Conservation (phyloP, 2,113 vertebrate species). For the Zapus hudsonius region DNA sequence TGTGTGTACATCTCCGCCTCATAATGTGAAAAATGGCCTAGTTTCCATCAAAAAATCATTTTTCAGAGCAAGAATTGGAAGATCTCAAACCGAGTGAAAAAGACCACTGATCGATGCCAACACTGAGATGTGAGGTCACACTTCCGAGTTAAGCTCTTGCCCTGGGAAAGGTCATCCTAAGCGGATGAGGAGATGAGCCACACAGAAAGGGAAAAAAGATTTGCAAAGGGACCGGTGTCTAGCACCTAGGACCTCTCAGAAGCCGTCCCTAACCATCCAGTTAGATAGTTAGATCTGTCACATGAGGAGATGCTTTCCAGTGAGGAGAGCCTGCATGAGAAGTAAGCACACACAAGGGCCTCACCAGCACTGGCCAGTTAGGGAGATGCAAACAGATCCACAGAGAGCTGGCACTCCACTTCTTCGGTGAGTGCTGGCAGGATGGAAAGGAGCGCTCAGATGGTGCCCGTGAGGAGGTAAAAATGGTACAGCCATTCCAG, state of each 20-base stretch:
- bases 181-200: background rate
- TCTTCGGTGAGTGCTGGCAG: background rate
- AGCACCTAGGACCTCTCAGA: background rate
- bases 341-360: background rate
- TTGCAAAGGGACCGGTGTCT: background rate
- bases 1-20: background rate
- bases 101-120: background rate
- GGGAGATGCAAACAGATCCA: background rate
- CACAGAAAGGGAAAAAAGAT: background rate
- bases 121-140: background rate
- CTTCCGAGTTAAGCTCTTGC: background rate
- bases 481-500: background rate
- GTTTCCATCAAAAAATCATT: background rate
- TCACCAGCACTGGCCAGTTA: background rate
- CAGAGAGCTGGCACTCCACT: background rate
- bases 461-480: background rate
- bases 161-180: background rate
- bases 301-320: background rate
- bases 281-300: background rate
- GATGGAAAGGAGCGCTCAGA: background rate
- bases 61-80: background rate
- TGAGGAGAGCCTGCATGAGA: background rate
- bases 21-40: background rate
- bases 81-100: background rate
- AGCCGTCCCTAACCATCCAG: background rate